Evolutionary conservation across 2,113 vertebrate species (phyloP).

Genomic region (Psittacula cyanocephala): DNA sequence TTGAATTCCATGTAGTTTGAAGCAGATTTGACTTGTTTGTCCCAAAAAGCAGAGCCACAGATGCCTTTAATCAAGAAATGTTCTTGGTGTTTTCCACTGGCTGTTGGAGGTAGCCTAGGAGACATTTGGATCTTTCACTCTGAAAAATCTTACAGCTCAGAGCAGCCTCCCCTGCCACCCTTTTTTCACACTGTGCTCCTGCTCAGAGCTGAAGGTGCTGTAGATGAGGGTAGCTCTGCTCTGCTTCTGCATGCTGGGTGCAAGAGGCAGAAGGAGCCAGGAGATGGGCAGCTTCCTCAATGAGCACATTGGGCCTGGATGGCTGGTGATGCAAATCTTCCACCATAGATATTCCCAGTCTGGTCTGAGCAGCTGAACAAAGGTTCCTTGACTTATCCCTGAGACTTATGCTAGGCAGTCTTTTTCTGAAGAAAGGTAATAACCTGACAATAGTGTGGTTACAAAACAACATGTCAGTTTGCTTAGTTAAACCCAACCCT

Average conservation of each 20-base stretch:
- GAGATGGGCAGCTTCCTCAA: too few species aligned
- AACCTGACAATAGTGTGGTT: not conserved
- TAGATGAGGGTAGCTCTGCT: not conserved
- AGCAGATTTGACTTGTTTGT: not conserved
- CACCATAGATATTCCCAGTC: not conserved
- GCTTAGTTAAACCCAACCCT: not conserved
- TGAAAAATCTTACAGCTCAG: not conserved
- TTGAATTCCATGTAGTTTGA: not conserved
- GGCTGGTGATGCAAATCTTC: not conserved
- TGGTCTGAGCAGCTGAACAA: not conserved
- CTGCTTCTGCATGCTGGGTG: not conserved
- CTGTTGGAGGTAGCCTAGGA: not conserved
- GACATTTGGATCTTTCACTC: not conserved
- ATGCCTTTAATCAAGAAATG: not conserved
- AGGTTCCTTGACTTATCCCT: not conserved
- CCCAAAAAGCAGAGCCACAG: not conserved
- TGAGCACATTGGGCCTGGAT: fast-evolving
- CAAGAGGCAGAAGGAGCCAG: not conserved
- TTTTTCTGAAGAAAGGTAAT: not conserved
- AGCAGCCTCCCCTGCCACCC: not conserved
- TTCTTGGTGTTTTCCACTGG: not conserved
- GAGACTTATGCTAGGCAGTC: not conserved
- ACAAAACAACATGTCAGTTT: not conserved
- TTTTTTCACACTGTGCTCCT: not conserved
- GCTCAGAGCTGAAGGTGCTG: not conserved